Percentiles rank a stretch among this genome's conserved stretches.
phyloP scores from a whole-genome alignment of 2,888 invertebrate genomes.

The Microctonus hyperodae region DNA sequence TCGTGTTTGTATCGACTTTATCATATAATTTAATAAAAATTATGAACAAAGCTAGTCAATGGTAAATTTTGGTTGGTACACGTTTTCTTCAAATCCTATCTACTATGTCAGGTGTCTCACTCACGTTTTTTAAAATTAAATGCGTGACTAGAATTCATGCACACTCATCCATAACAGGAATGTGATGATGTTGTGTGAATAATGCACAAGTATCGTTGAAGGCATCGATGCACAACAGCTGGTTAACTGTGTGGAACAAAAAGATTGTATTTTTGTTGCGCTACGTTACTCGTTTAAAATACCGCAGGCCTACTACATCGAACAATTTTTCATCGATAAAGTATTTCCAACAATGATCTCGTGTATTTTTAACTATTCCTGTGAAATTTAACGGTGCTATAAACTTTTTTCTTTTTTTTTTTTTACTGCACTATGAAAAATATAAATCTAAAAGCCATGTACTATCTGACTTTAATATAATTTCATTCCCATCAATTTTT shows the following conservation, averaged over 20 bases:
- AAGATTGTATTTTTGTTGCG: background rate
- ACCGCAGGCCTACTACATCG: background rate
- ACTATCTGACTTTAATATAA: no score
- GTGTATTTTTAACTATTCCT: no score
- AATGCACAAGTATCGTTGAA: conserved; percentile 2
- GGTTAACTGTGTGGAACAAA: background rate
- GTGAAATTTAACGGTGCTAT: no score
- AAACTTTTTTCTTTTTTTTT: no score
- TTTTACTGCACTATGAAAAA: no score
- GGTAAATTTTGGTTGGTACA: background rate
- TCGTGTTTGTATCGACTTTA: no score
- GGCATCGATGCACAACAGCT: conserved; percentile 1
- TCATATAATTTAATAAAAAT: background rate
- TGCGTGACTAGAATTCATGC: conserved; percentile 2
- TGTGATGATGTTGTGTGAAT: conserved; percentile 2
- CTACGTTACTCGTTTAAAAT: background rate
- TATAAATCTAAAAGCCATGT: no score
- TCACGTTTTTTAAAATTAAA: conserved; percentile 1
- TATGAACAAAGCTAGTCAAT: background rate
- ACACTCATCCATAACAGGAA: conserved; percentile 2
- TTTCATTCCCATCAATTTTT: no score
- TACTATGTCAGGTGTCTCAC: background rate
- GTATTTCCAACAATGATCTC: background rate
- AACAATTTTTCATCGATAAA: background rate
- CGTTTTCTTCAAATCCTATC: background rate